Base-by-base conservation (phyloP, 2,888 invertebrate genomes). In the Portevinia maculata region DNA sequence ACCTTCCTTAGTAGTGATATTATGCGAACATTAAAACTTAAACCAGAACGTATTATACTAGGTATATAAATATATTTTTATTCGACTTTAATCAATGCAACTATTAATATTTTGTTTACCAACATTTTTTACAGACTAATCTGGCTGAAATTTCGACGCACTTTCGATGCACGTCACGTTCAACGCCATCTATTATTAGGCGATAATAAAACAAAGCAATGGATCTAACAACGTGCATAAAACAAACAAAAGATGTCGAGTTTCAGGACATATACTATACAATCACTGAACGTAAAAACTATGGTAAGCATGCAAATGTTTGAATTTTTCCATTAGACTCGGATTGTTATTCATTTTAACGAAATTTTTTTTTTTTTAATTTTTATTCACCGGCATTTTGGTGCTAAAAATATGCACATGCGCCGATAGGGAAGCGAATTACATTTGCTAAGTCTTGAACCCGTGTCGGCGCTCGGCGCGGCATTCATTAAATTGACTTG, bases 221-320 rank as follows among this genome's bases (percentile, higher is more conserved):
- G 86, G 79, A 87, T 76, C 64, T 81, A 79, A 5, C 74, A 57
- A 64, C 75, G 8, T 83, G 76, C 65, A 79, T 86, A 69, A 88
- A 88, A 62, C 86, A 86, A 52, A 86, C 88, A 17, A 89, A 88
- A 86, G 89, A 91, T 87, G 89, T 90, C 59, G 91, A 90, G 78
- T 90, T 90, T 81, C 90, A 91, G 87, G 91, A 90, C 86, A 87
- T 90, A 57, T 88, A 86, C 84, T 90, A 89, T 50, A 88, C 88
- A n/a, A 88, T 91, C 3, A 87, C 87, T 73, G 85, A 88, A 75
- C 88, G 87, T 48, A 88, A 87, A 53, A 88, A 87, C 83, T 88
- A 87, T 73, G 86, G 90, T 90, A 85, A 90, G 90, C 87, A 71
- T 76, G 21, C 71, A 70, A 62, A 50, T 48, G 19, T 17, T 8